These are phyloP conservation scores for Halcyon smyrnensis DNA, from an alignment of 2,797 vertebrate genomes.

Conservation along the genomic window DNA sequence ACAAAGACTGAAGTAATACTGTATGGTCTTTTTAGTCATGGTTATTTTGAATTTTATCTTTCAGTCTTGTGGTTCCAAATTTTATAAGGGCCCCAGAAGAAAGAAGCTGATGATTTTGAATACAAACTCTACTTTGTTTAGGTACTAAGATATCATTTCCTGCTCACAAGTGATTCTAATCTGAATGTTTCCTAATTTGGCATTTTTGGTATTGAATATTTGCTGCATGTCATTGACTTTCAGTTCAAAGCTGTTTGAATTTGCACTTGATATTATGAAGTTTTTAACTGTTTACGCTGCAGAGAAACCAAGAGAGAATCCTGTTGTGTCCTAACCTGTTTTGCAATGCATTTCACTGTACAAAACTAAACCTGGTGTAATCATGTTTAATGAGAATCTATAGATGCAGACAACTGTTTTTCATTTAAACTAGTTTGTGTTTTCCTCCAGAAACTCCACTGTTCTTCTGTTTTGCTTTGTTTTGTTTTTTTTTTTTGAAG, in stretches of 20 bases:
- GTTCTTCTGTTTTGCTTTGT: not conserved
- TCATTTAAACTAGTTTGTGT: not conserved
- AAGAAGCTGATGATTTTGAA: not conserved
- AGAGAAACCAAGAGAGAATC: not conserved
- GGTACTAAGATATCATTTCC: constrained; percentile 17
- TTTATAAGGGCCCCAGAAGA: not conserved
- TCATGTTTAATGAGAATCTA: not conserved
- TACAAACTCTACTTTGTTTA: not conserved
- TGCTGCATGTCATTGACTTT: constrained; percentile 44
- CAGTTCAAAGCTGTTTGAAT: constrained; percentile 33
- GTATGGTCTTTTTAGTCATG: not conserved
- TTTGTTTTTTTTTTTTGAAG: not conserved
- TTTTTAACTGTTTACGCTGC: not conserved
- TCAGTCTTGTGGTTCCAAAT: not conserved
- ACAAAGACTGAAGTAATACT: not conserved
- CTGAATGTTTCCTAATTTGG: constrained; percentile 18
- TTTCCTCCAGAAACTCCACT: not conserved
- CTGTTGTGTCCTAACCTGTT: not conserved
- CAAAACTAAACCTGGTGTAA: not conserved
- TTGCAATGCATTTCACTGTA: not conserved
- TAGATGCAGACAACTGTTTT: not conserved
- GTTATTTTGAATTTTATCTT: not conserved
- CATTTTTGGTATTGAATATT: constrained; percentile 15
- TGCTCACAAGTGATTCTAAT: constrained; percentile 49
- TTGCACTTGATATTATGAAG: constrained; percentile 6